A percentile compares a stretch with the other conserved stretches of the same genome.
Evolutionary conservation across 1,140 invertebrate genomes (phyloP).

Genomic region (Meloidogyne floridensis): DNA sequence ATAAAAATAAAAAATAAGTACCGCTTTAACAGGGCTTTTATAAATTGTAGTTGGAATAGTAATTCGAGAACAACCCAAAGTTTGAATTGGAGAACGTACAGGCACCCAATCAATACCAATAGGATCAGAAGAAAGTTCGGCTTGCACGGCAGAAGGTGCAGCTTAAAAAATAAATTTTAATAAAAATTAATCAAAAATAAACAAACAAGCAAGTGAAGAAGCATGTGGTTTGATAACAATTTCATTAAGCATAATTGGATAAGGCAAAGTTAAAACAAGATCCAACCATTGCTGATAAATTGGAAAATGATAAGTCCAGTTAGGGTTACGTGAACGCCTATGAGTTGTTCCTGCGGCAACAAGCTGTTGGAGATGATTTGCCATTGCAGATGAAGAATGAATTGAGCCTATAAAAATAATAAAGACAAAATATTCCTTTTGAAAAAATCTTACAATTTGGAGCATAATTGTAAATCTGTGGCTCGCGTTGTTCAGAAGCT

Average conservation of each 20-base stretch:
- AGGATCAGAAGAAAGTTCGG: conserved; percentile 42
- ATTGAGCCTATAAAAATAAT: conserved; percentile 14
- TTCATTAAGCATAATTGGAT: conserved; percentile 42
- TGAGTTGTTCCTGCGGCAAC: conserved; percentile 6
- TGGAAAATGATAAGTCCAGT: conserved; percentile 41
- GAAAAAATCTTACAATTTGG: conserved; percentile 19
- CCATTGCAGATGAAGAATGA: conserved; percentile 23
- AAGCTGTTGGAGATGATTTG: conserved; percentile 23
- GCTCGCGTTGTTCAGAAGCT: background rate
- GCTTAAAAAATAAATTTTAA: background rate
- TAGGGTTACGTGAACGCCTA: conserved; percentile 31
- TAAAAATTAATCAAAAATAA: background rate
- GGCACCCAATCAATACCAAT: conserved; percentile 15
- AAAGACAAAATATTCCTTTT: too few relatives aligned
- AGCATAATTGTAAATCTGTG: conserved; percentile 23
- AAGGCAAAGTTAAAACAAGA: conserved; percentile 39
- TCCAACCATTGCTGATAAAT: conserved; percentile 42
- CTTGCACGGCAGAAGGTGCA: conserved; percentile 40
- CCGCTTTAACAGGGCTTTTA: conserved; percentile 30
- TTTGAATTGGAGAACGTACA: conserved; percentile 30
- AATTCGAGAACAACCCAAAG: conserved; percentile 26
- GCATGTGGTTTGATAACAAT: conserved; percentile 35
- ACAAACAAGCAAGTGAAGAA: conserved; percentile 12
- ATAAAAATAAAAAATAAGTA: background rate
- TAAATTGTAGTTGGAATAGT: conserved; percentile 19